Evolutionary conservation across 2,797 vertebrate genomes (phyloP).

Genomic region (Anguilla marmorata): DNA sequence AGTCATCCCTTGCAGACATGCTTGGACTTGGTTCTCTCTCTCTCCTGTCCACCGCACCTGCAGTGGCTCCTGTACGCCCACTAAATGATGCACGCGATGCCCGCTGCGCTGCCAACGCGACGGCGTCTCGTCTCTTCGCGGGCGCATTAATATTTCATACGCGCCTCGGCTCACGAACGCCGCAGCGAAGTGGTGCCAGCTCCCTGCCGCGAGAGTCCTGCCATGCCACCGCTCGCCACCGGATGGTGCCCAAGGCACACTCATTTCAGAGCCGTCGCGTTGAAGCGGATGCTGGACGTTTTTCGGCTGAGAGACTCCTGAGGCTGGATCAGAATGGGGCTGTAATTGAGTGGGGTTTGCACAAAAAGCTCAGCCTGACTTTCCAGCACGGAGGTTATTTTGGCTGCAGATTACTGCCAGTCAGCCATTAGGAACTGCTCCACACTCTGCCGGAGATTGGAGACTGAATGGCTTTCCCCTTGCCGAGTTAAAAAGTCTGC

Average conservation of each 20-base stretch:
- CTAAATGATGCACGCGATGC: not conserved
- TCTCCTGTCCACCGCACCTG: not conserved
- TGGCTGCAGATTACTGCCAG: slow-evolving; percentile 18
- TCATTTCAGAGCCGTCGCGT: not conserved
- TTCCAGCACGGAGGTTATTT: slow-evolving; percentile 24
- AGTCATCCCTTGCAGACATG: not conserved
- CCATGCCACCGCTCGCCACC: slow-evolving; percentile 18
- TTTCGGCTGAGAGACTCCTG: not conserved
- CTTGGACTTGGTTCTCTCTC: not conserved
- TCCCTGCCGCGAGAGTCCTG: not conserved
- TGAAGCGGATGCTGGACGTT: no score
- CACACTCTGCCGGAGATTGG: not conserved
- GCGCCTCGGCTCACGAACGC: not conserved
- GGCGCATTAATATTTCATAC: slow-evolving; percentile 13
- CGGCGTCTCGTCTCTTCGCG: not conserved
- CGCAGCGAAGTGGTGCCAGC: not conserved
- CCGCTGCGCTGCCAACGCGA: not conserved
- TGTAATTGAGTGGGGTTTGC: not conserved
- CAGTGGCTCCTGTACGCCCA: not conserved
- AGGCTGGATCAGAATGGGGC: not conserved
- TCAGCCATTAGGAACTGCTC: slow-evolving; percentile 9
- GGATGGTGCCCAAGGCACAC: slow-evolving; percentile 17
- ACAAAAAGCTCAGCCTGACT: slow-evolving; percentile 13
- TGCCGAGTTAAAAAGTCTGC: not conserved
- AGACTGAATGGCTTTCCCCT: not conserved